Evolutionary conservation across 2,888 invertebrate species (phyloP).

Genomic region (Ennomos quercinarius): DNA sequence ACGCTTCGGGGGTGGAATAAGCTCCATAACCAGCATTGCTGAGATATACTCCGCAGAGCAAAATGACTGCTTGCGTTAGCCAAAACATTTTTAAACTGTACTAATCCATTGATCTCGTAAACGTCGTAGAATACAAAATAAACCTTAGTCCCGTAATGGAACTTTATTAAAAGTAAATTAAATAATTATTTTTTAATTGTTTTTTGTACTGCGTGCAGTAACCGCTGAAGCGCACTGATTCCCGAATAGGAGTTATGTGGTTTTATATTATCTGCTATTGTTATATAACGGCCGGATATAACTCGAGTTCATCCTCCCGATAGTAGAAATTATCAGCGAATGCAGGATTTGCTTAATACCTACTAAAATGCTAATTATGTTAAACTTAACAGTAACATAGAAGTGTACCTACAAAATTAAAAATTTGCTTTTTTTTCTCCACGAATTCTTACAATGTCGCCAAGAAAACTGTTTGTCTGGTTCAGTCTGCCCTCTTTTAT

Average conservation of each 20-base stretch:
- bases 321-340: conserved; percentile 50
- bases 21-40: conserved; percentile 65
- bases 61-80: conserved; percentile 54
- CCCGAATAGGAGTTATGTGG: conserved; percentile 46
- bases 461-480: no score
- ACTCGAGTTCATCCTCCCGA: conserved; percentile 57
- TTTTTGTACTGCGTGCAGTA: conserved; percentile 48
- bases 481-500: no score
- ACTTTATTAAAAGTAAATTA: conserved; percentile 1
- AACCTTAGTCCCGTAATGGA: conserved; percentile 2
- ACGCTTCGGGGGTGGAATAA: conserved; percentile 49
- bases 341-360: conserved; percentile 48
- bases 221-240: conserved; percentile 65
- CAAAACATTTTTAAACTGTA: conserved; percentile 55
- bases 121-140: conserved; percentile 15
- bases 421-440: no score
- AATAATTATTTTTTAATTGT: conserved; percentile 1
- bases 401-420: no score
- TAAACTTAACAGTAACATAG: no score
- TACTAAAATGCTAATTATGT: conserved; percentile 30
- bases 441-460: no score
- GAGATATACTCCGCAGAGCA: conserved; percentile 57
- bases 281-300: conserved; percentile 63
- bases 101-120: conserved; percentile 48
- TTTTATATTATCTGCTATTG: conserved; percentile 51